Base-by-base conservation (phyloP, 2,797 vertebrate species). In the Melanotaenia pygmaea region DNA sequence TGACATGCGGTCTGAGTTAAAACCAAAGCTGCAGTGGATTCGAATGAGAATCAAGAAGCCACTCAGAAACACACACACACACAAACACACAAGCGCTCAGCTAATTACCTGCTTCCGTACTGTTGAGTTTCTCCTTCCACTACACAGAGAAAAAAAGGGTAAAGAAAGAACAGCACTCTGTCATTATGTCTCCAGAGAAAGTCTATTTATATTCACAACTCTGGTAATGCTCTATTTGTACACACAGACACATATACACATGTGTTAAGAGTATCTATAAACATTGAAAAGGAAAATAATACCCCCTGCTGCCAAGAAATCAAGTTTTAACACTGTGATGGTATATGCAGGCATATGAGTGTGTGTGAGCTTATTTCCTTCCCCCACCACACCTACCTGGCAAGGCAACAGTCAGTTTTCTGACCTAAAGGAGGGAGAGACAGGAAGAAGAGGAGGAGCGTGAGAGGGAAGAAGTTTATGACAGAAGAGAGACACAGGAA, bases 21-120 rank as follows among this genome's bases (percentile, higher is more conserved):
- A 80, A 74, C 64, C 45, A 59, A 64, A 76, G 62, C 80, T 72
- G 12, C 45, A 51, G 60, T 1, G n/a, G 9, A 72, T 64, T 50
- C 43, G 53, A 74, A 61, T 11, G 53, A 57, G 32, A 79, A 30
- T 30, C 70, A 61, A 40, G 61, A 56, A 72, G 28, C 26, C 64
- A 56, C 37, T 77, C 28, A 72, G 37, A 81, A 35, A 82, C 70
- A 75, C 35, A 79, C 58, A 67, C 22, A 45, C 32, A n/a, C 38
- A 62, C 38, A 61, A 22, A 70, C 61, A 70, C 54, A 30, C 61
- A n/a, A 58, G 7, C 60, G 59, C 56, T 84, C 58, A 69, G 78
- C 86, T 89, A 76, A 88, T 96, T 97, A 99, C 98, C 98, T 99
- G 97, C 83, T 98, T 99, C 87, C 96, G 93, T 45, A 97, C 68